These are phyloP conservation scores for Conus betulinus DNA, from an alignment of 1,140 invertebrate species.

Conservation along the genomic window DNA sequence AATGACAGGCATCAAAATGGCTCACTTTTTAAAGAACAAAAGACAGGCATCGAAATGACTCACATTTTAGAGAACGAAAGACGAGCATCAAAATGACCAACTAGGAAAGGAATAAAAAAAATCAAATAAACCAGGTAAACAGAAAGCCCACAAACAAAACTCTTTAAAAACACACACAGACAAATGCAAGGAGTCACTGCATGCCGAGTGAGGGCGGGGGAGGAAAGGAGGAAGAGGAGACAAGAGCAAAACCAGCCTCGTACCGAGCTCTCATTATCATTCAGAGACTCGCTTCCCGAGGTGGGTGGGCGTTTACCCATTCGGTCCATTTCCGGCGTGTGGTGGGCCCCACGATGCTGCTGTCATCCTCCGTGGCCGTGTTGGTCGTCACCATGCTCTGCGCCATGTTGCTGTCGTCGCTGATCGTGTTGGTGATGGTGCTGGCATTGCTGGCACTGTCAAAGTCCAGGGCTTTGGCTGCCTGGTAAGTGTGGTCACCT, in stretches of 20 bases:
- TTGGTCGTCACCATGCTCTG: slow-evolving; percentile 33
- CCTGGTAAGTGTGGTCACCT: slow-evolving; percentile 54
- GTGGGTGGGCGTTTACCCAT: slow-evolving; percentile 75
- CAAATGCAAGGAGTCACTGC: not conserved
- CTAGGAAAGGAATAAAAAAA: not conserved
- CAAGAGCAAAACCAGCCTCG: slow-evolving; percentile 12
- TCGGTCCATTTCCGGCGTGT: slow-evolving; percentile 86
- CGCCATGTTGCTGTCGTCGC: slow-evolving; percentile 64
- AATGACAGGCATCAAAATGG: too few species aligned
- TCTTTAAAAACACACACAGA: not conserved
- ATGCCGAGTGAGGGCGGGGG: not conserved
- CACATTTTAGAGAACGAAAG: not conserved
- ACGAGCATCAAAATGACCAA: not conserved
- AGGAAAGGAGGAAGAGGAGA: not conserved
- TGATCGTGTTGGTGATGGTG: slow-evolving; percentile 36
- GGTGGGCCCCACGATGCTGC: slow-evolving; percentile 78
- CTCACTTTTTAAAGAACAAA: too few species aligned
- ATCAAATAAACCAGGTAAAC: not conserved
- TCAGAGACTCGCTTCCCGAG: slow-evolving; percentile 51
- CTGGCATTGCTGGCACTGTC: slow-evolving; percentile 66
- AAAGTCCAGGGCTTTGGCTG: slow-evolving; percentile 66
- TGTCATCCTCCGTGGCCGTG: slow-evolving; percentile 49
- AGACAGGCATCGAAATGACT: too few species aligned
- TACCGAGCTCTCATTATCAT: slow-evolving; percentile 62
- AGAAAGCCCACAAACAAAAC: not conserved